A percentile compares a stretch with the other conserved stretches of the same genome.
phyloP scores from a whole-genome alignment of 2,888 invertebrate genomes.

The Noctua comes region DNA sequence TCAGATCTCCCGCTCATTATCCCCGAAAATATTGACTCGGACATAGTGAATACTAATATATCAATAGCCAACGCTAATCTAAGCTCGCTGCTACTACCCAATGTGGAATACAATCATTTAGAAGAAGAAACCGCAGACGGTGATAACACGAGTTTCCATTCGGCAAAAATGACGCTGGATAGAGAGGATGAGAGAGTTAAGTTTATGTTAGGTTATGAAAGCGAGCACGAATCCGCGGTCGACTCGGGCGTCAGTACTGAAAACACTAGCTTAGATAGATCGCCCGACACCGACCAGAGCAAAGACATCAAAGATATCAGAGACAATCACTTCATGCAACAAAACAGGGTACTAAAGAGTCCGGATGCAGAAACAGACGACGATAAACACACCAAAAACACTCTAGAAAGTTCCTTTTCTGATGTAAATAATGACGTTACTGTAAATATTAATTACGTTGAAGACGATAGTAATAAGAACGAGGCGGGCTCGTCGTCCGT shows the following conservation, averaged over 20 bases:
- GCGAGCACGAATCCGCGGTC: conserved; percentile 86
- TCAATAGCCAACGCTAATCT: conserved; percentile 92
- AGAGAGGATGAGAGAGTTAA: conserved; percentile 82
- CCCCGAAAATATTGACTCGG: conserved; percentile 84
- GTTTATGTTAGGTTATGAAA: conserved; percentile 88
- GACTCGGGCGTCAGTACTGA: conserved; percentile 94
- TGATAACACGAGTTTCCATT: conserved; percentile 82
- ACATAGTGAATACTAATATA: conserved; percentile 88
- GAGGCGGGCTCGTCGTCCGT: conserved; percentile 81
- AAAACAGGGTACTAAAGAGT: conserved; percentile 85
- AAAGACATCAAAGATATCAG: conserved; percentile 75
- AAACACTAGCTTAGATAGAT: conserved; percentile 92
- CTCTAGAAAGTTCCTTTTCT: conserved; percentile 83
- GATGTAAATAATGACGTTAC: conserved; percentile 73
- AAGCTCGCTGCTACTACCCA: conserved; percentile 90
- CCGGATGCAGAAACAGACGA: conserved; percentile 72
- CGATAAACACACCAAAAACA: conserved; percentile 67
- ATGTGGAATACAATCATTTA: conserved; percentile 84
- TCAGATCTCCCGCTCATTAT: conserved; percentile 83
- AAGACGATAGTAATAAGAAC: conserved; percentile 81
- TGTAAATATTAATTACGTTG: conserved; percentile 84
- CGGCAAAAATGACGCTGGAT: conserved; percentile 80
- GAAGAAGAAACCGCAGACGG: conserved; percentile 73
- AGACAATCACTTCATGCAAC: conserved; percentile 82
- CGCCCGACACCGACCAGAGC: conserved; percentile 90